Base-by-base conservation (phyloP, 2,113 vertebrate species). In the Gymnorhina tibicen region DNA sequence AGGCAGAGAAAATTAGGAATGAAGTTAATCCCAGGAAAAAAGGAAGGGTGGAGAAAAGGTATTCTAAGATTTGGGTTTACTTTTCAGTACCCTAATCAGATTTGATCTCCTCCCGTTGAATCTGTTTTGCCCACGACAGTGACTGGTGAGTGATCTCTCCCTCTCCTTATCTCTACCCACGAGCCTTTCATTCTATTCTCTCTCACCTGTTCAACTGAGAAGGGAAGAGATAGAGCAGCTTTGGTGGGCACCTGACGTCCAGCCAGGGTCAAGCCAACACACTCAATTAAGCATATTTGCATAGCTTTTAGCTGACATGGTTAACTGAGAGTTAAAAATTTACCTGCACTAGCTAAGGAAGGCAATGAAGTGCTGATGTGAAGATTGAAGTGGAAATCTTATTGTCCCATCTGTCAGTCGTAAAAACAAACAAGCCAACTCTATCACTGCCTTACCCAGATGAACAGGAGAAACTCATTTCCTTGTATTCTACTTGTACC, bases 361-460 rank as follows among this genome's bases (percentile, higher is more conserved):
- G 56, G 37, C 81, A 85, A 50, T 15, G 16, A 93, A 82, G 11
- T 52, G 44, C 74, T 91, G 47, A 64, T 84, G 39, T 37, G n/a
- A 60, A 60, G 53, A 75, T 10, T 75, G 49, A 75, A 84, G 63
- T 33, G 21, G 56, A 92, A 83, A 83, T 50, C 33, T 75, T 87
- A 70, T n/a, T 47, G 81, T 87, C 56, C 44, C 81, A 85, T 74
- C 60, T 93, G 66, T 50, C 91, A 74, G 56, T 39, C 8, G 1
- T 73, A 85, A 94, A 91, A 93, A 91, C 60, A 95, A 93, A 85
- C 52, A 74, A 55, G 17, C 14, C 64, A 87, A 50, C 27, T 75
- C 87, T 70, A 59, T 16, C 56, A 63, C 18, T 72, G 73, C 56
- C 64, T 74, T 59, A 81, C 26, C 30, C 73, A 49, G 47, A 72